Percentiles rank a stretch among this genome's conserved stretches.
Evolutionary conservation across 2,113 vertebrate genomes (phyloP).

Genomic region (Syrrhaptes paradoxus): DNA sequence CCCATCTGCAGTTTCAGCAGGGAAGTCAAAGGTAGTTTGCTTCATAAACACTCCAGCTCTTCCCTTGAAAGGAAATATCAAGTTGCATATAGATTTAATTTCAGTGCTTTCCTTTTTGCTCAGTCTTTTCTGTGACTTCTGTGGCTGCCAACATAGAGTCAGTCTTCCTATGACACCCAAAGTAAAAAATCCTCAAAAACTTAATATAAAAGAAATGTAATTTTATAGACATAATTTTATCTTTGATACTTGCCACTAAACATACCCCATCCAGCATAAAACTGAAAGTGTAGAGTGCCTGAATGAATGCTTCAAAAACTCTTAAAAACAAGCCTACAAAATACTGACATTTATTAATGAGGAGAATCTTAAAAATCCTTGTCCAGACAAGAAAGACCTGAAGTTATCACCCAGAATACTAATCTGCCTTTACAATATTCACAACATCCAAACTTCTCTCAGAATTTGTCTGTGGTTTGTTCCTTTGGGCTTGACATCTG

Average conservation of each 20-base stretch:
- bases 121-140: background rate
- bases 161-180: background rate
- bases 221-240: background rate
- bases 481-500: background rate
- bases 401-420: background rate
- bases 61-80: background rate
- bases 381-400: background rate
- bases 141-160: background rate
- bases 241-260: background rate
- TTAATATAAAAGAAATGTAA: background rate
- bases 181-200: background rate
- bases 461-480: constrained; percentile 22
- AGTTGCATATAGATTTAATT: background rate
- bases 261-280: background rate
- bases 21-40: background rate
- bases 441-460: background rate
- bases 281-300: background rate
- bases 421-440: background rate
- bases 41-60: background rate
- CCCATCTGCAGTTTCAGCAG: background rate
- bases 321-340: background rate
- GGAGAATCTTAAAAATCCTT: background rate
- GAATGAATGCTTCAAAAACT: background rate
- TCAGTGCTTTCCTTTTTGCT: background rate
- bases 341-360: background rate